A percentile compares a stretch with the other conserved stretches of the same genome.
phyloP scores from a whole-genome alignment of 2,888 invertebrate genomes.

The Orchesellides sinensis region DNA sequence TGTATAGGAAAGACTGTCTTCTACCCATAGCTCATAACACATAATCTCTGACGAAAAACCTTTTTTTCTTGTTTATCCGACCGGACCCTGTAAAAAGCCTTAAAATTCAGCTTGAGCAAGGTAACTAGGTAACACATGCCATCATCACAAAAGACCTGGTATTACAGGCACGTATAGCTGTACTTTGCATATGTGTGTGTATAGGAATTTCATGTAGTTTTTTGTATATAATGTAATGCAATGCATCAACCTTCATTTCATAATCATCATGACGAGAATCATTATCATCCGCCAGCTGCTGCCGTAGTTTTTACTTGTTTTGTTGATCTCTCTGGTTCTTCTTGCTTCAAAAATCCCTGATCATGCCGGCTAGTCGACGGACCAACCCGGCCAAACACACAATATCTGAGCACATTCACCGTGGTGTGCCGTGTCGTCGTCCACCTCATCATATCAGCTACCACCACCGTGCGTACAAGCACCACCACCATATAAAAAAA shows the following conservation, averaged over 20 bases:
- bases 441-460: too few species aligned
- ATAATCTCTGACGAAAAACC: conserved; percentile 9
- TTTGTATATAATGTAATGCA: conserved; percentile 20
- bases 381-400: not conserved
- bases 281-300: conserved; percentile 52
- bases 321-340: too few species aligned
- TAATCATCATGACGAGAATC: conserved; percentile 24
- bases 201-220: not conserved
- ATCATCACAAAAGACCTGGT: conserved; percentile 21
- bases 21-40: conserved; percentile 10
- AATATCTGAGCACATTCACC: too few species aligned
- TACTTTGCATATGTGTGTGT: conserved; percentile 44
- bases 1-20: not conserved
- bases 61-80: not conserved
- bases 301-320: conserved; percentile 1
- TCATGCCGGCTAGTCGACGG: conserved; percentile 4
- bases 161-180: conserved; percentile 40
- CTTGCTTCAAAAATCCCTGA: not conserved
- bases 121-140: conserved; percentile 43
- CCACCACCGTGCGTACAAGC: conserved; percentile 19
- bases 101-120: conserved; percentile 14
- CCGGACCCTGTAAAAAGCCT: conserved; percentile 10
- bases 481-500: too few species aligned
- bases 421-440: too few species aligned
- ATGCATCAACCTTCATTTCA: conserved; percentile 50